Percentiles rank a stretch among this genome's conserved stretches.
Evolutionary conservation across 2,113 vertebrate species (phyloP).

Genomic region (Clupea harengus): DNA sequence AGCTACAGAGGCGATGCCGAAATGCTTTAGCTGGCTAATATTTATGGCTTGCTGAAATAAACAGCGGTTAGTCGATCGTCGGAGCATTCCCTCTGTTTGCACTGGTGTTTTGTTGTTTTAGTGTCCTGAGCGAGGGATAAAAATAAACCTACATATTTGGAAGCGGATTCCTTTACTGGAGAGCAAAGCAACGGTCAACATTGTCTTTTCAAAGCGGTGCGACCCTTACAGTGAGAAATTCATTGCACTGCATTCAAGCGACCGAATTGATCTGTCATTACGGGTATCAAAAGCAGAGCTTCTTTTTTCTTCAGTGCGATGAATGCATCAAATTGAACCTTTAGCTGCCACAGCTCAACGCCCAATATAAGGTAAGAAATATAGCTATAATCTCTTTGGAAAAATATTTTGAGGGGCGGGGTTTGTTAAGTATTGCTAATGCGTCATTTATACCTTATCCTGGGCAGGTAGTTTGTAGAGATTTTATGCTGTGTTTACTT

Average conservation of each 20-base stretch:
- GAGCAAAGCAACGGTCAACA: slow-evolving; percentile 19
- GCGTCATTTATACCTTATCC: slow-evolving; percentile 20
- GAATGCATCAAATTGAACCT: slow-evolving; percentile 19
- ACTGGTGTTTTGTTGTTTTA: slow-evolving; percentile 14
- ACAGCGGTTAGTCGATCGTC: slow-evolving; percentile 15
- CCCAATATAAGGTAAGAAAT: slow-evolving; percentile 15
- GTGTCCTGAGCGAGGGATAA: neutral
- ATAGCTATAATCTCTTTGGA: neutral
- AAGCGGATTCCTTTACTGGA: slow-evolving; percentile 41
- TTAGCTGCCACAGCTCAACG: slow-evolving; percentile 21
- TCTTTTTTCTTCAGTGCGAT: slow-evolving; percentile 4
- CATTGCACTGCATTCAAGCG: slow-evolving; percentile 18
- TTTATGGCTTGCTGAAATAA: slow-evolving; percentile 3
- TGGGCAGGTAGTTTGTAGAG: neutral
- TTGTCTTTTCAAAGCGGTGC: slow-evolving; percentile 22
- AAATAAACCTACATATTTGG: slow-evolving; percentile 20
- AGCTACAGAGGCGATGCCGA: slow-evolving; percentile 21
- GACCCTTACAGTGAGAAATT: slow-evolving; percentile 11
- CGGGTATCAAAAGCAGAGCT: slow-evolving; percentile 30
- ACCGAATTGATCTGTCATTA: slow-evolving; percentile 24
- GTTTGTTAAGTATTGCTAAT: slow-evolving; percentile 24
- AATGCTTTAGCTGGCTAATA: neutral
- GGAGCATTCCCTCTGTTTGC: slow-evolving; percentile 24
- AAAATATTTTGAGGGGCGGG: slow-evolving; percentile 23
- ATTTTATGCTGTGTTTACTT: neutral